These are phyloP conservation scores for Phocides pigmalion DNA, from an alignment of 1,140 invertebrate genomes.

Conservation along the genomic window DNA sequence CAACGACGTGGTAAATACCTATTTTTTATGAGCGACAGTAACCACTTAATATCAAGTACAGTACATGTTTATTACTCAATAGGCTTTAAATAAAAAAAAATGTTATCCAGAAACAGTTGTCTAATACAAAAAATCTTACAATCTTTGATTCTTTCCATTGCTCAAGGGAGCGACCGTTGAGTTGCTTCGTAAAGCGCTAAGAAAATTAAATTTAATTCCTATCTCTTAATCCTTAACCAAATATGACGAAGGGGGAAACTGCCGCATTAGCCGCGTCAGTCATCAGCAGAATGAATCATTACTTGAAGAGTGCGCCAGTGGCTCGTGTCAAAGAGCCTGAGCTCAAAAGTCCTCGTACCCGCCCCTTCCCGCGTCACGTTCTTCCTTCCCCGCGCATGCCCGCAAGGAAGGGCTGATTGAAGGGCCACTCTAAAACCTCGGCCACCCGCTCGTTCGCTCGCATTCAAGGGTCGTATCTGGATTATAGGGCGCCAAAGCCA, in stretches of 20 bases:
- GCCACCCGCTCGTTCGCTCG: slow-evolving; percentile 79
- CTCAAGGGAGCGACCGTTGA: background rate
- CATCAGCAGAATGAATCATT: slow-evolving; percentile 83
- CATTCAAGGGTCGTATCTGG: slow-evolving; percentile 80
- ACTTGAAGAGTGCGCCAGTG: slow-evolving; percentile 82
- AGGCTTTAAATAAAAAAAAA: too few species aligned
- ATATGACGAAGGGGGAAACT: slow-evolving; percentile 63
- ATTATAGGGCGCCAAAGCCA: slow-evolving; percentile 80
- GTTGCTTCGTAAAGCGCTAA: background rate
- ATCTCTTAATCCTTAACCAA: slow-evolving; percentile 69
- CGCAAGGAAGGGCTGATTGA: slow-evolving; percentile 80
- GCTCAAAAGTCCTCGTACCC: slow-evolving; percentile 76
- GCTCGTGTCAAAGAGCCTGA: slow-evolving; percentile 82
- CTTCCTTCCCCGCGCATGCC: slow-evolving; percentile 60
- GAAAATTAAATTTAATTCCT: slow-evolving; percentile 48
- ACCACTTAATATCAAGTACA: too few species aligned
- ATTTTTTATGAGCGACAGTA: too few species aligned
- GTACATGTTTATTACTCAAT: too few species aligned
- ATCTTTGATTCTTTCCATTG: too few species aligned
- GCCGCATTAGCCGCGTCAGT: slow-evolving; percentile 79
- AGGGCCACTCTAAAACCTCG: slow-evolving; percentile 81
- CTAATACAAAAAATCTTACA: too few species aligned
- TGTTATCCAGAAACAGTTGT: too few species aligned
- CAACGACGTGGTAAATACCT: too few species aligned
- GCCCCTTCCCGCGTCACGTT: slow-evolving; percentile 40